phyloP scores from a whole-genome alignment of 2,888 invertebrate species.

The Lasioglossum marginatum region DNA sequence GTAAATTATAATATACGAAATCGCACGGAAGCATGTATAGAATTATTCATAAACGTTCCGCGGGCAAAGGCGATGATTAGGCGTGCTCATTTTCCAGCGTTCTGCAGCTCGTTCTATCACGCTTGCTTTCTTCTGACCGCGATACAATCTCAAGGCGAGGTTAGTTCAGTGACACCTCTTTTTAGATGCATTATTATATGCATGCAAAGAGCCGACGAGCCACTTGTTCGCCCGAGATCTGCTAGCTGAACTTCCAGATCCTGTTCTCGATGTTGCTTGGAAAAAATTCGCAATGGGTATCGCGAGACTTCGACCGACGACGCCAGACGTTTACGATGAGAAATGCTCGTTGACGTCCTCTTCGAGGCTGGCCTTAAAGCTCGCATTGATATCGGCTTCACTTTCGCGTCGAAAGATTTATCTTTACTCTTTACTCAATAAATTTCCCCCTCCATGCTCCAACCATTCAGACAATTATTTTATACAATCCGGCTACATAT shows the following conservation, averaged over 20 bases:
- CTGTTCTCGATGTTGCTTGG: constrained; percentile 50
- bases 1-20: constrained; percentile 12
- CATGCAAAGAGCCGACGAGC: constrained; percentile 48
- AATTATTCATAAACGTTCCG: constrained; percentile 31
- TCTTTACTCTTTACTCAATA: neutral
- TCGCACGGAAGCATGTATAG: neutral
- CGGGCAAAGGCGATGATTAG: constrained; percentile 19
- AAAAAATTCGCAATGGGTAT: constrained; percentile 37
- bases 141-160: constrained; percentile 53
- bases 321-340: constrained; percentile 27
- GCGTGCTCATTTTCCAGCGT: constrained; percentile 55
- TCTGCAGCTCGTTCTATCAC: constrained; percentile 54
- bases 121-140: constrained; percentile 60
- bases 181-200: constrained; percentile 58
- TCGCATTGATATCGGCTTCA: neutral
- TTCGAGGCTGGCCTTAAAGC: neutral
- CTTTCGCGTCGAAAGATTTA: neutral
- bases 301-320: constrained; percentile 13
- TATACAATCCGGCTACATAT: neutral
- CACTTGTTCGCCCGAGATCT: constrained; percentile 16
- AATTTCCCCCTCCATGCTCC: neutral
- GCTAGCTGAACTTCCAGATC: constrained; percentile 48
- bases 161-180: constrained; percentile 67
- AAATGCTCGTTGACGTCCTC: constrained; percentile 18
- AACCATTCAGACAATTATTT: neutral